phyloP scores from a whole-genome alignment of 2,797 vertebrate genomes.

The Halcyon chelicuti region DNA sequence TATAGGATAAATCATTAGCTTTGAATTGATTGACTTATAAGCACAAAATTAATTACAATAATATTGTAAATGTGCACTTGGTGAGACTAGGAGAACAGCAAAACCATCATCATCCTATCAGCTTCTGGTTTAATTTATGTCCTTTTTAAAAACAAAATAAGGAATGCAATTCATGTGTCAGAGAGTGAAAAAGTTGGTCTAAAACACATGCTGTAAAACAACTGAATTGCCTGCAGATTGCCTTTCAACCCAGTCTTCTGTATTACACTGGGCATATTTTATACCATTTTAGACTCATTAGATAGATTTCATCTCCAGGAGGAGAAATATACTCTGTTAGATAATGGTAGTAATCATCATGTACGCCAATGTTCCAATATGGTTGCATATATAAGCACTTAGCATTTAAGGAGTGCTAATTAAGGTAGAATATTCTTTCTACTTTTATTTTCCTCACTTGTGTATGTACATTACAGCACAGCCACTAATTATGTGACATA shows the following conservation, averaged over 20 bases:
- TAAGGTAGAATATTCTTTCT: slow-evolving; percentile 1
- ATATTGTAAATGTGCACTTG: background rate
- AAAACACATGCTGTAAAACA: background rate
- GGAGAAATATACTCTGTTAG: slow-evolving; percentile 14
- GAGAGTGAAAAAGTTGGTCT: background rate
- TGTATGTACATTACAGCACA: background rate
- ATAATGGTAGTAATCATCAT: background rate
- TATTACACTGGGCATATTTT: background rate
- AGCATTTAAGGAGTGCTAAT: slow-evolving; percentile 22
- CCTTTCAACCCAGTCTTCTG: background rate
- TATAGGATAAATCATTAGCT: background rate
- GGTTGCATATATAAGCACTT: background rate
- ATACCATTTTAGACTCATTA: background rate
- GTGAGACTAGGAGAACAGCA: background rate
- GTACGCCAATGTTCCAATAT: accelerated
- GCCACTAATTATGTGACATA: background rate
- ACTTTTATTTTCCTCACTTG: slow-evolving; percentile 42
- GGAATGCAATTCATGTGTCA: background rate
- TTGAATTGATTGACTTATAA: background rate
- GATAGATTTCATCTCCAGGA: slow-evolving; percentile 1
- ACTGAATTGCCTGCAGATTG: background rate
- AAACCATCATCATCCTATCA: background rate
- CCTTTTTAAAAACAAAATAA: background rate
- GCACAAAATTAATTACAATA: background rate
- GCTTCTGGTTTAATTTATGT: background rate